Evolutionary conservation across 1,140 invertebrate species (phyloP).

Genomic region (Drosophila tani): DNA sequence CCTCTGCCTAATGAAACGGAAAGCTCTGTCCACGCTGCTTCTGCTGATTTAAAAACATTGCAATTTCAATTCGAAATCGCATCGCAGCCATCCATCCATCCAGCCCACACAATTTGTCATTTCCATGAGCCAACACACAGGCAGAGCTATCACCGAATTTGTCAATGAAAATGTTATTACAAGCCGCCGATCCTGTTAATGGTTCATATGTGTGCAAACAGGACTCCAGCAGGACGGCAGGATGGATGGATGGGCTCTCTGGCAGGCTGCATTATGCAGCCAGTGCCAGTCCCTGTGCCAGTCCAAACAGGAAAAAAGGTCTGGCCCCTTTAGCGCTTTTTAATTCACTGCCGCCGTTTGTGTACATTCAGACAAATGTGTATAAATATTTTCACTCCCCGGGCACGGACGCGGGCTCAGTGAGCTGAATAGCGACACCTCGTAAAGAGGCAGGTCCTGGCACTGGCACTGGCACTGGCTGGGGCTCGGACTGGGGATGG

Average conservation of each 20-base stretch:
- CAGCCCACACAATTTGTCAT: constrained; percentile 61
- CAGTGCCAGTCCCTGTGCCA: background rate
- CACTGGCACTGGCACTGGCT: no score
- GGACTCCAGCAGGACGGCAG: constrained; percentile 1
- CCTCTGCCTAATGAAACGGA: constrained; percentile 40
- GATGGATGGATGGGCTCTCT: constrained; percentile 3
- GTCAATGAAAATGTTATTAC: constrained; percentile 79
- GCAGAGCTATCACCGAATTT: constrained; percentile 68
- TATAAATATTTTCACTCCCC: constrained; percentile 68
- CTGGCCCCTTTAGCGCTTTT: constrained; percentile 62
- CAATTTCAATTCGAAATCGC: constrained; percentile 44
- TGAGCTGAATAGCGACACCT: constrained; percentile 64
- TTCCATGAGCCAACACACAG: constrained; percentile 56
- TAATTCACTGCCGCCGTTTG: constrained; percentile 63
- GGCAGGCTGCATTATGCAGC: constrained; percentile 18
- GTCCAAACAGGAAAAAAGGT: constrained; percentile 32
- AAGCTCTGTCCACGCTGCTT: constrained; percentile 2
- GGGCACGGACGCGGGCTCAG: constrained; percentile 2
- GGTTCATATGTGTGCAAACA: constrained; percentile 55
- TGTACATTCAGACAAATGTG: constrained; percentile 45
- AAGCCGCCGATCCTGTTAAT: constrained; percentile 68
- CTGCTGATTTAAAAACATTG: constrained; percentile 34
- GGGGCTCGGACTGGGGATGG: background rate
- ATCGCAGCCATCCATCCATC: background rate
- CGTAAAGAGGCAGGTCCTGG: background rate